Evolutionary conservation across 2,113 vertebrate species (phyloP).

Genomic region (Odontophorus gujanensis): DNA sequence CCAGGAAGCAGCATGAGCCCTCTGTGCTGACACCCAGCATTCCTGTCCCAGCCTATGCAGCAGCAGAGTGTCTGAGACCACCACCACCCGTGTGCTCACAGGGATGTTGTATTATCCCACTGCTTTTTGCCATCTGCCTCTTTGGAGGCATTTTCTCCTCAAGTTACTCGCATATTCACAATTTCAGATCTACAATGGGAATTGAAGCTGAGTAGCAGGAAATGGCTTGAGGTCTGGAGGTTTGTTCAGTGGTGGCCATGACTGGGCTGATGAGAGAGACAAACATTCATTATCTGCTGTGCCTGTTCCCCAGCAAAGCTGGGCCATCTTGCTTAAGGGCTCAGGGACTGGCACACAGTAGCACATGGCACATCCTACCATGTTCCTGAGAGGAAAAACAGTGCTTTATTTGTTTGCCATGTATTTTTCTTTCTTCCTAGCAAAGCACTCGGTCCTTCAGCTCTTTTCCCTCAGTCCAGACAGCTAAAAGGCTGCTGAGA

Average conservation of each 20-base stretch:
- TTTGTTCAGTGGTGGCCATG: background rate
- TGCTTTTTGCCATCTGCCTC: background rate
- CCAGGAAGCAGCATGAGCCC: background rate
- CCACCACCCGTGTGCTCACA: rapidly evolving
- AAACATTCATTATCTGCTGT: background rate
- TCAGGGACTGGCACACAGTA: background rate
- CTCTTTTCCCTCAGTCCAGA: background rate
- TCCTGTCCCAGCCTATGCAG: background rate
- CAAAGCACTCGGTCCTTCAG: background rate
- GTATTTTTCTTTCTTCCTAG: background rate
- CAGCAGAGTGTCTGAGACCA: background rate
- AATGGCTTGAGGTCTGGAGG: background rate
- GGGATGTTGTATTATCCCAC: background rate
- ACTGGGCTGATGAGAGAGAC: background rate
- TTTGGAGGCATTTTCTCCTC: background rate
- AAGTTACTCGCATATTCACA: background rate
- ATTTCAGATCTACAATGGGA: background rate
- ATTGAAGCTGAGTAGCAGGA: background rate
- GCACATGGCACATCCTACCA: background rate
- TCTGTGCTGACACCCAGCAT: background rate
- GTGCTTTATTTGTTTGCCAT: background rate
- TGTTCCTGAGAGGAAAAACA: background rate
- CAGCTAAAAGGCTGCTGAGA: conserved; percentile 3
- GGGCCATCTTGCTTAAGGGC: background rate
- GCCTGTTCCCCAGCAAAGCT: background rate